A percentile compares a stretch with the other conserved stretches of the same genome.
phyloP scores from a whole-genome alignment of 2,888 invertebrate genomes.

The Lobophora halterata region DNA sequence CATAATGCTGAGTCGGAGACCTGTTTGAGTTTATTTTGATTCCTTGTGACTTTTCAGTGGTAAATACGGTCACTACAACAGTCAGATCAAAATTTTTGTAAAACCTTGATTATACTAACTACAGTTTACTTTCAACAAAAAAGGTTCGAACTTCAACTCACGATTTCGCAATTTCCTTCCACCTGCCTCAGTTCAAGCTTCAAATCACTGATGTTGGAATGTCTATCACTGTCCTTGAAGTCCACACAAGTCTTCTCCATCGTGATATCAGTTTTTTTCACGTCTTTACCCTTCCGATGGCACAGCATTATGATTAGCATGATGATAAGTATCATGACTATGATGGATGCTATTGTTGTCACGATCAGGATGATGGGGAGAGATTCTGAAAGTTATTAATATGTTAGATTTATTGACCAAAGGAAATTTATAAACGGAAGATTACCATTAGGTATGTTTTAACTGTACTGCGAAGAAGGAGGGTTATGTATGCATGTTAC shows the following conservation, averaged over 20 bases:
- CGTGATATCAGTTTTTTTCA: constrained; percentile 46
- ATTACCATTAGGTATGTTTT: too few species aligned
- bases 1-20: too few species aligned
- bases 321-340: constrained; percentile 88
- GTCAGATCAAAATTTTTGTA: too few species aligned
- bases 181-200: constrained; percentile 93
- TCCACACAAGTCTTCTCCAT: constrained; percentile 61
- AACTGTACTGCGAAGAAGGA: too few species aligned
- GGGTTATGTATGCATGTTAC: too few species aligned
- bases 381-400: constrained; percentile 80
- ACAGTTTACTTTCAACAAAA: too few species aligned
- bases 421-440: too few species aligned
- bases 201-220: constrained; percentile 94
- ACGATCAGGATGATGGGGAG: constrained; percentile 89
- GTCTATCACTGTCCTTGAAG: constrained; percentile 89
- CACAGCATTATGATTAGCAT: constrained; percentile 89
- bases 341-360: constrained; percentile 86
- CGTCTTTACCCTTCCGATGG: constrained; percentile 68
- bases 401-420: neutral
- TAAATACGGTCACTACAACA: too few species aligned
- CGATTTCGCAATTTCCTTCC: constrained; percentile 88
- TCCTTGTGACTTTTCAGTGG: too few species aligned
- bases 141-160: constrained; percentile 47
- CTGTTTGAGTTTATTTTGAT: too few species aligned
- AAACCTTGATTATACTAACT: too few species aligned